Evolutionary conservation across 2,113 vertebrate genomes (phyloP).

Genomic region (Ascaphus truei): DNA sequence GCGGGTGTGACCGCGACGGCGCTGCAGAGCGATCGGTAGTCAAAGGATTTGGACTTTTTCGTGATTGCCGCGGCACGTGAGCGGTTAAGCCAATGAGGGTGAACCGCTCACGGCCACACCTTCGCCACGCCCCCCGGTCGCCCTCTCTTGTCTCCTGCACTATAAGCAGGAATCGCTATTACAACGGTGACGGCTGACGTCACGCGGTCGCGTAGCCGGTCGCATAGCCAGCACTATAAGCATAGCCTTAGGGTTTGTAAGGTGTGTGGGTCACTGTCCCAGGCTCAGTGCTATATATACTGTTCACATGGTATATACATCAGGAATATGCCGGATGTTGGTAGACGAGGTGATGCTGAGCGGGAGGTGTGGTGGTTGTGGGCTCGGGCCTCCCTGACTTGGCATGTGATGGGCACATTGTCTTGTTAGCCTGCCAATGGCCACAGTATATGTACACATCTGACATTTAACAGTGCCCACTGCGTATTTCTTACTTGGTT

Average conservation of each 20-base stretch:
- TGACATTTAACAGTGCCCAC: constrained; percentile 13
- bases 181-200: too few species aligned
- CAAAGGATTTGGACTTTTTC: too few species aligned
- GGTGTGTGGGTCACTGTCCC: background rate
- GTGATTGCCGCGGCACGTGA: too few species aligned
- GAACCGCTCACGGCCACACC: too few species aligned
- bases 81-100: too few species aligned
- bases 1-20: too few species aligned
- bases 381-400: background rate
- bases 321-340: background rate
- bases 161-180: too few species aligned
- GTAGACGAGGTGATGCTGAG: background rate
- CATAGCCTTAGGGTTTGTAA: background rate
- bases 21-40: too few species aligned
- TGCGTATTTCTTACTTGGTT: constrained; percentile 19
- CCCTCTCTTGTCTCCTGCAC: too few species aligned
- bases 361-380: background rate
- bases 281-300: background rate
- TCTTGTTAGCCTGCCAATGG: constrained; percentile 33
- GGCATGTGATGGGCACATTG: constrained; percentile 21
- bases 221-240: background rate
- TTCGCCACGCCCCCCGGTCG: too few species aligned
- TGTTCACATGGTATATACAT: too few species aligned
- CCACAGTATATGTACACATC: constrained; percentile 9
- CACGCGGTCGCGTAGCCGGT: too few species aligned